Evolutionary conservation across 53 echinoderm and acorn worm genomes (phyloP).

Genomic region (Patiria pectinifera): DNA sequence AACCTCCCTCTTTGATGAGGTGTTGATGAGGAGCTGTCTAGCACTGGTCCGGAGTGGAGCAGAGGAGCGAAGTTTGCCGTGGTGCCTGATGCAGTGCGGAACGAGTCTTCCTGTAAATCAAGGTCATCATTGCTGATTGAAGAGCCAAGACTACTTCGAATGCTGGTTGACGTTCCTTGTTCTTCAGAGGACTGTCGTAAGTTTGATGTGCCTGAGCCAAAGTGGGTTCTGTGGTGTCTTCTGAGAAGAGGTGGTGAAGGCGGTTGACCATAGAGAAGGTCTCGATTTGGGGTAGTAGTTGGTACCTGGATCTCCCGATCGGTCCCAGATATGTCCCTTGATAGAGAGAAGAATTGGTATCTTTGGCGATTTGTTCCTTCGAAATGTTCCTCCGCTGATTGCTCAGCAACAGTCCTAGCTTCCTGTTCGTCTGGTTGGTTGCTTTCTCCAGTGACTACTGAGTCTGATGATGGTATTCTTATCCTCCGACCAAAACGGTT

Average conservation of each 20-base stretch:
- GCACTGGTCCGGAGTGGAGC: constrained; percentile 21
- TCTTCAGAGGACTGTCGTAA: neutral
- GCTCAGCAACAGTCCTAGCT: neutral
- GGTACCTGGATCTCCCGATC: neutral
- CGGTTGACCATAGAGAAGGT: constrained; percentile 25
- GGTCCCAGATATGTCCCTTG: neutral
- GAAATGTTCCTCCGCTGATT: constrained; percentile 1
- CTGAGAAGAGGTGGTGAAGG: constrained; percentile 45
- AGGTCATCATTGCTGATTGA: constrained; percentile 4
- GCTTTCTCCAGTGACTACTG: neutral
- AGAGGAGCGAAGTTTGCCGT: constrained; percentile 6
- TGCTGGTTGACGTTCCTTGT: neutral
- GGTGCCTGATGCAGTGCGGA: constrained; percentile 42
- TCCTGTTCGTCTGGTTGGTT: neutral
- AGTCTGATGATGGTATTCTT: constrained; percentile 29
- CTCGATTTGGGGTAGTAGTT: constrained; percentile 23
- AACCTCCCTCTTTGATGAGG: neutral
- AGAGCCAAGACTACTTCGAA: constrained; percentile 12
- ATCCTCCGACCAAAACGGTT: constrained; percentile 52
- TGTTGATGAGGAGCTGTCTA: constrained; percentile 17
- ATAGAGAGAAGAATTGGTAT: constrained; percentile 31
- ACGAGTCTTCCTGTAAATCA: constrained; percentile 16
- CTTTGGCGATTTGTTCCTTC: constrained; percentile 47
- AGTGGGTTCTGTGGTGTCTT: constrained; percentile 41
- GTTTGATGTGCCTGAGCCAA: constrained; percentile 17